Evolutionary conservation across 2,888 invertebrate species (phyloP).

Genomic region (Drosophila barbarae): DNA sequence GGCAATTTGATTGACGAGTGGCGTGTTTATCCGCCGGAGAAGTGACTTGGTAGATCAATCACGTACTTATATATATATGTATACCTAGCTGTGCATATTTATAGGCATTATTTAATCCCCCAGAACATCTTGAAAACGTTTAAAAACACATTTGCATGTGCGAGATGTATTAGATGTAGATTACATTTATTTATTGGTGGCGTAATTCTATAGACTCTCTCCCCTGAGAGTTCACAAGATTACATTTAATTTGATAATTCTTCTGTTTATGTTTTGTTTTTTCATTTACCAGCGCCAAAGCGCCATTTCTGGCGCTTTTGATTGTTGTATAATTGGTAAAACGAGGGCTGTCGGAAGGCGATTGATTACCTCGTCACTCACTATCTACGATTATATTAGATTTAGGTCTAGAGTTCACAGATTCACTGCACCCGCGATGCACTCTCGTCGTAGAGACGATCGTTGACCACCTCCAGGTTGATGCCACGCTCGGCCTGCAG

Average conservation of each 20-base stretch:
- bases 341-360: slow-evolving; percentile 2
- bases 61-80: background rate
- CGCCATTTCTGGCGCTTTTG: slow-evolving; percentile 5
- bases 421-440: background rate
- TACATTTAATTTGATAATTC: slow-evolving; percentile 26
- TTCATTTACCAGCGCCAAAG: slow-evolving; percentile 9
- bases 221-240: slow-evolving; percentile 19
- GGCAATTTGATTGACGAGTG: slow-evolving; percentile 55
- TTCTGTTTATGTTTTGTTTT: slow-evolving; percentile 3
- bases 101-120: background rate
- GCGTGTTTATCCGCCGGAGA: slow-evolving; percentile 45
- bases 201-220: slow-evolving; percentile 23
- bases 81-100: background rate
- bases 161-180: slow-evolving; percentile 10
- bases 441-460: slow-evolving; percentile 62
- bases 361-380: slow-evolving; percentile 6
- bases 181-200: slow-evolving; percentile 36
- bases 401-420: background rate
- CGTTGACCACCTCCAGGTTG: slow-evolving; percentile 69
- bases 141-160: slow-evolving; percentile 18
- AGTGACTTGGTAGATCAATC: slow-evolving; percentile 10
- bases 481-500: slow-evolving; percentile 68
- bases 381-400: slow-evolving; percentile 3
- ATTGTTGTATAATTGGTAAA: slow-evolving; percentile 9
- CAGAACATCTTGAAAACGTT: slow-evolving; percentile 7